Conservation (phyloP, 2,888 invertebrate species). For the Octodonta nipae region DNA sequence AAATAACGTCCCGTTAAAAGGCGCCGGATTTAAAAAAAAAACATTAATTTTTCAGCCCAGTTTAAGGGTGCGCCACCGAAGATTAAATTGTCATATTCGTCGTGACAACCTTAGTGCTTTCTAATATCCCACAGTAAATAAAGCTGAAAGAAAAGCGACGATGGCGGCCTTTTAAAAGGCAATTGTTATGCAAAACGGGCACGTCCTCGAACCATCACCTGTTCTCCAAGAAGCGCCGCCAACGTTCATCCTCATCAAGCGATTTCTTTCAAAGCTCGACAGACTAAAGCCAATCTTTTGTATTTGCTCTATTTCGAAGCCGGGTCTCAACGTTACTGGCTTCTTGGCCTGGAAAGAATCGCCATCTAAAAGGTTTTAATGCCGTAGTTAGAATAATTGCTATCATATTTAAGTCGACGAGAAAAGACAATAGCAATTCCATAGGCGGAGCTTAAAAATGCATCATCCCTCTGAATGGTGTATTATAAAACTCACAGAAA, state of each 20-base stretch:
- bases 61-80: conserved; percentile 23
- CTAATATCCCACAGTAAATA: conserved; percentile 36
- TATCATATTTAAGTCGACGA: conserved; percentile 35
- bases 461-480: no score
- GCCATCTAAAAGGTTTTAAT: conserved; percentile 38
- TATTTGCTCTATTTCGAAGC: conserved; percentile 36
- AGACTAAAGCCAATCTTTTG: conserved; percentile 36
- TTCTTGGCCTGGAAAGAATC: conserved; percentile 37
- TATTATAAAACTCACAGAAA: conserved; percentile 1
- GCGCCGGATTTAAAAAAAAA: conserved; percentile 24
- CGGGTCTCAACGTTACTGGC: conserved; percentile 31
- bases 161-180: conserved; percentile 35
- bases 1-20: no score
- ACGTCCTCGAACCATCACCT: conserved; percentile 35
- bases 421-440: conserved; percentile 25
- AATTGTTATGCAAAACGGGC: conserved; percentile 39
- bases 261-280: conserved; percentile 32
- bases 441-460: conserved; percentile 11
- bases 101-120: conserved; percentile 35
- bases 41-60: conserved; percentile 36
- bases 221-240: conserved; percentile 31
- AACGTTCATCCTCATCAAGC: conserved; percentile 37
- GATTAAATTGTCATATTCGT: conserved; percentile 38
- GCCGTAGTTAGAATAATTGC: conserved; percentile 39
- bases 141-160: conserved; percentile 34